Conservation (phyloP, 2,888 invertebrate species). For the Eristalis tenax region DNA sequence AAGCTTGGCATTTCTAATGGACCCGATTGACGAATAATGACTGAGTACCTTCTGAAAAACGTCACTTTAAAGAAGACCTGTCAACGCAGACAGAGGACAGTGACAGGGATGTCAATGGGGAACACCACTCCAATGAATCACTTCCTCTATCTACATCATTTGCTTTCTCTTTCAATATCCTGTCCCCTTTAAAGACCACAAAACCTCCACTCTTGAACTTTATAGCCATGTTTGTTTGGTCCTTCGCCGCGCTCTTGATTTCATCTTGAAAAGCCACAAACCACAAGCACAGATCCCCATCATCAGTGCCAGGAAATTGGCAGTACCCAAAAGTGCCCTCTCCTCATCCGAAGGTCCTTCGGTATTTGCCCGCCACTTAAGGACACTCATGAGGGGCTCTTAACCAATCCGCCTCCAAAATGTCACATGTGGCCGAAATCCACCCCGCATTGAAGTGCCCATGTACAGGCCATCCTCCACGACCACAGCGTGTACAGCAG, state of each 20-base stretch:
- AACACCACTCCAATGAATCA: too few species aligned
- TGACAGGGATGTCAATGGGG: too few species aligned
- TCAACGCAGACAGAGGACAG: too few species aligned
- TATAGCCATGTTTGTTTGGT: background rate
- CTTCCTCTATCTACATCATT: too few species aligned
- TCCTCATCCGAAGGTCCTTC: background rate
- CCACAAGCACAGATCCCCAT: constrained; percentile 10
- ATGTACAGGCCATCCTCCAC: background rate
- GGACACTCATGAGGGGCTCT: constrained; percentile 44
- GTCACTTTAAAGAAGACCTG: too few species aligned
- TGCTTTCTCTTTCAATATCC: background rate
- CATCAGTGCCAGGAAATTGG: constrained; percentile 45
- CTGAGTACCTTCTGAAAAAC: too few species aligned
- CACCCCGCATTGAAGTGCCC: background rate
- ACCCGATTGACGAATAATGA: too few species aligned
- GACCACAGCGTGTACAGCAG: background rate
- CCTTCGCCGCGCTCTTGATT: background rate
- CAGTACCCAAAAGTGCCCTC: constrained; percentile 43
- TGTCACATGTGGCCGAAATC: background rate
- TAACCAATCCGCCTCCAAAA: background rate
- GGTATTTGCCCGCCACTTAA: constrained; percentile 60
- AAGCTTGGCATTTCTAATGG: background rate
- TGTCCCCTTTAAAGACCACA: background rate
- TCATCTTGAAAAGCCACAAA: constrained; percentile 34
- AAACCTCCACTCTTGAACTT: background rate